Conservation (phyloP, 2,113 vertebrate species). For the Elaphurus davidianus region DNA sequence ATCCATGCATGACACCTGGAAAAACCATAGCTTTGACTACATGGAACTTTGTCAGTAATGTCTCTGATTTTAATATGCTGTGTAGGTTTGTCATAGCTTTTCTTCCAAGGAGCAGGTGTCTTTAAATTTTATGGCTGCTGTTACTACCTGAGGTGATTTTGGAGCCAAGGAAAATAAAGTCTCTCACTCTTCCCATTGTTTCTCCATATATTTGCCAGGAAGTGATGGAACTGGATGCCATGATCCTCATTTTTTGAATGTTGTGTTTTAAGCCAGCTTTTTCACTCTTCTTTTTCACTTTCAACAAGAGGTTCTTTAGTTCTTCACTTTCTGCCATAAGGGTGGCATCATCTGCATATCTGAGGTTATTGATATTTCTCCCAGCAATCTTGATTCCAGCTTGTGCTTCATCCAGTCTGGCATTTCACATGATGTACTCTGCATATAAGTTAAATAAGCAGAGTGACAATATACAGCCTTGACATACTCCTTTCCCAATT, state of each 20-base stretch:
- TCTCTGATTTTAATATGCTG: neutral
- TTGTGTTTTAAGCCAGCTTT: neutral
- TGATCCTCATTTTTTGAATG: neutral
- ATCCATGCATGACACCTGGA: neutral
- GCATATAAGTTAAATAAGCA: neutral
- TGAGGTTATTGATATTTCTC: neutral
- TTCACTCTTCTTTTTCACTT: neutral
- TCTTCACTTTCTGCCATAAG: neutral
- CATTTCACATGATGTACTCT: neutral
- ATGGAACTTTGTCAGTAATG: neutral
- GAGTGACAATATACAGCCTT: neutral
- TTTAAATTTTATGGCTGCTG: neutral
- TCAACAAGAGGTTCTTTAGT: neutral
- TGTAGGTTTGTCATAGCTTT: neutral
- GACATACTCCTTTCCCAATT: too few relatives aligned
- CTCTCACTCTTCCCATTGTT: neutral
- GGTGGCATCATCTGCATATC: neutral
- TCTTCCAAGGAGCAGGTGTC: neutral
- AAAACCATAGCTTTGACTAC: neutral
- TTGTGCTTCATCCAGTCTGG: neutral
- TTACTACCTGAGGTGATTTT: neutral
- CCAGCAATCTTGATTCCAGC: neutral
- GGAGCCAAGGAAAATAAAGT: neutral
- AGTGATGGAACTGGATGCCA: neutral
- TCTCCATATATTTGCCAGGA: neutral